Conservation (phyloP, 2,888 invertebrate species). For the Epinotia nisella region DNA sequence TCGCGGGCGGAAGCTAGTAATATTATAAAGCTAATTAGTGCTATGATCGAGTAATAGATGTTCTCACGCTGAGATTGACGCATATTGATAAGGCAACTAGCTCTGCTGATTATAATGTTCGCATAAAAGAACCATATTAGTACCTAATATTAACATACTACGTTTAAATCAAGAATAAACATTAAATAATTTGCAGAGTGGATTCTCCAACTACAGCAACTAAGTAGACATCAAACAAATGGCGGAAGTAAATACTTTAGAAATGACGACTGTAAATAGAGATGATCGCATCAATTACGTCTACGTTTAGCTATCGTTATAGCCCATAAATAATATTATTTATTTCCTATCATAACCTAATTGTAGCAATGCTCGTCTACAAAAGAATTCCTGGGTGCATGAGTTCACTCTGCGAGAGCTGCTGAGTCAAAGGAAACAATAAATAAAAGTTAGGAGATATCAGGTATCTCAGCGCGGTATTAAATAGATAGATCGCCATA, state of each 20-base stretch:
- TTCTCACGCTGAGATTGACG: conserved; percentile 27
- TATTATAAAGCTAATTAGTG: neutral
- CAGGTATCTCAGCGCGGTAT: conserved; percentile 46
- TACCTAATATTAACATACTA: neutral
- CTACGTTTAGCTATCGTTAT: conserved; percentile 37
- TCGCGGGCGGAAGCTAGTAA: no score
- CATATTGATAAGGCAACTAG: conserved; percentile 16
- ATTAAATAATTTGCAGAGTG: conserved; percentile 21
- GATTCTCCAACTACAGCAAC: conserved; percentile 54
- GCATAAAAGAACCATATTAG: conserved; percentile 27
- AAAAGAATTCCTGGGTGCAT: conserved; percentile 12
- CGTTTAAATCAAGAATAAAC: conserved; percentile 23
- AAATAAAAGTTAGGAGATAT: conserved; percentile 38
- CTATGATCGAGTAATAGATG: conserved; percentile 3
- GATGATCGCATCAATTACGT: conserved; percentile 52
- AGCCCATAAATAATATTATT: conserved; percentile 15
- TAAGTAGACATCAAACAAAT: conserved; percentile 52
- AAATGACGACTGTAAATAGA: conserved; percentile 60
- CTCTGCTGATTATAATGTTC: conserved; percentile 22
- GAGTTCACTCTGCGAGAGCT: neutral
- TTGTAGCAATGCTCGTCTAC: conserved; percentile 3
- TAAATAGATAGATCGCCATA: conserved; percentile 47
- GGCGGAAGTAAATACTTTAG: conserved; percentile 62
- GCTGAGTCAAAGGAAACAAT: conserved; percentile 32
- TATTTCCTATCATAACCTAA: conserved; percentile 11